Conservation (phyloP, 2,113 vertebrate genomes). For the Hassar affinis region DNA sequence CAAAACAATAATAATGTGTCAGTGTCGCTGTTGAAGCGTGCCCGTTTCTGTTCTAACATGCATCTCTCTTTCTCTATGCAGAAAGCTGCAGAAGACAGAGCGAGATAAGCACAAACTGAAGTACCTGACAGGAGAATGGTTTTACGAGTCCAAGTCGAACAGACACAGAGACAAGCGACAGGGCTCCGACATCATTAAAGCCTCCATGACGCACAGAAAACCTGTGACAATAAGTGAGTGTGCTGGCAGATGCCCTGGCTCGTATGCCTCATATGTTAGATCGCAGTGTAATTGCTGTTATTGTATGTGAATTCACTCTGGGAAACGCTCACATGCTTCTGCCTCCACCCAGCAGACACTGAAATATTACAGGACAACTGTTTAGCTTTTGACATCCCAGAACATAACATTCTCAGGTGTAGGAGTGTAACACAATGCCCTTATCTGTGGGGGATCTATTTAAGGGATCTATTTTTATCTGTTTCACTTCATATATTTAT, state of each 20-base stretch:
- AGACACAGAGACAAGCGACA: constrained; percentile 87
- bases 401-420: background rate
- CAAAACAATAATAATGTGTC: constrained; percentile 6
- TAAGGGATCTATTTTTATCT: background rate
- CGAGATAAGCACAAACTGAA: constrained; percentile 76
- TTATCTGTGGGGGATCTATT: too few relatives aligned
- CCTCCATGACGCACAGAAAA: constrained; percentile 79
- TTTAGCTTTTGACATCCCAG: background rate
- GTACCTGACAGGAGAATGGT: constrained; percentile 94
- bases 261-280: background rate
- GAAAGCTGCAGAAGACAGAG: constrained; percentile 78
- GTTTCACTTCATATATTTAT: background rate
- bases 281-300: background rate
- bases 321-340: background rate
- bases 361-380: background rate
- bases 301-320: background rate
- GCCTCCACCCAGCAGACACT: background rate
- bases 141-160: constrained; percentile 89
- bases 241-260: background rate
- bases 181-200: constrained; percentile 85
- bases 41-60: constrained; percentile 12
- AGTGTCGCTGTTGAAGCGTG: background rate
- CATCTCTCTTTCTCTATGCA: constrained; percentile 50
- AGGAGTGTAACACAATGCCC: background rate
- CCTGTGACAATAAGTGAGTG: constrained; percentile 75